A percentile compares a stretch with the other conserved stretches of the same genome.
Conservation (phyloP, 1,140 invertebrate species). For the Anadara kagoshimensis region DNA sequence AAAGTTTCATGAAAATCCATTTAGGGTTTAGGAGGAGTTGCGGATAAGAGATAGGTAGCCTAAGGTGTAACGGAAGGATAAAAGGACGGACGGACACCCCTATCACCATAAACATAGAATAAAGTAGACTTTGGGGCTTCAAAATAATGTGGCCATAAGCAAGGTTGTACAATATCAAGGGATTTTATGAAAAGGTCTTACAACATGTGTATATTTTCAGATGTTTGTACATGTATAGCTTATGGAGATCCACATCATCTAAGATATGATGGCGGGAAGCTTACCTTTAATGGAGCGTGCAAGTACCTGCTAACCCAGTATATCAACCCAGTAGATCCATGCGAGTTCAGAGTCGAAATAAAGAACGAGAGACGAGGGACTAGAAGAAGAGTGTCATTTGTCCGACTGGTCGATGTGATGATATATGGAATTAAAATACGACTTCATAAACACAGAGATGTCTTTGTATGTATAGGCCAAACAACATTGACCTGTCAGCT, state of each 20-base stretch:
- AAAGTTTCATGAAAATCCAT: no score
- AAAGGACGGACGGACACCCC: no score
- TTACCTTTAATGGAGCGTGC: slow-evolving; percentile 83
- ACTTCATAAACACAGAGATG: slow-evolving; percentile 34
- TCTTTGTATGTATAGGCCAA: slow-evolving; percentile 35
- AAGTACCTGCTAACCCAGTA: slow-evolving; percentile 65
- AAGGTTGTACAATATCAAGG: not conserved
- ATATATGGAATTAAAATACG: slow-evolving; percentile 26
- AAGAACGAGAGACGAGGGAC: slow-evolving; percentile 35
- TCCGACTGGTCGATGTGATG: slow-evolving; percentile 34
- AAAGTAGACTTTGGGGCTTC: no score
- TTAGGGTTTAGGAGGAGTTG: no score
- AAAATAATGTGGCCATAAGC: no score
- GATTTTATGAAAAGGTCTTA: slow-evolving; percentile 11
- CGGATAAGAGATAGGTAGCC: no score
- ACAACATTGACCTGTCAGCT: no score
- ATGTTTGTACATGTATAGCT: slow-evolving; percentile 89
- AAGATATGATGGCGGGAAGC: slow-evolving; percentile 92
- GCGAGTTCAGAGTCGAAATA: slow-evolving; percentile 37
- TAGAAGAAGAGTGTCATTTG: not conserved
- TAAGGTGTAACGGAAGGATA: no score
- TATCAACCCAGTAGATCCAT: slow-evolving; percentile 4
- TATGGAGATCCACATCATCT: slow-evolving; percentile 94
- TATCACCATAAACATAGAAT: no score
- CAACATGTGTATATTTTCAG: slow-evolving; percentile 72